A percentile compares a stretch with the other conserved stretches of the same genome.
These are phyloP conservation scores for Eucera pruinosa DNA, from an alignment of 2,888 invertebrate species.

Conservation along the genomic window DNA sequence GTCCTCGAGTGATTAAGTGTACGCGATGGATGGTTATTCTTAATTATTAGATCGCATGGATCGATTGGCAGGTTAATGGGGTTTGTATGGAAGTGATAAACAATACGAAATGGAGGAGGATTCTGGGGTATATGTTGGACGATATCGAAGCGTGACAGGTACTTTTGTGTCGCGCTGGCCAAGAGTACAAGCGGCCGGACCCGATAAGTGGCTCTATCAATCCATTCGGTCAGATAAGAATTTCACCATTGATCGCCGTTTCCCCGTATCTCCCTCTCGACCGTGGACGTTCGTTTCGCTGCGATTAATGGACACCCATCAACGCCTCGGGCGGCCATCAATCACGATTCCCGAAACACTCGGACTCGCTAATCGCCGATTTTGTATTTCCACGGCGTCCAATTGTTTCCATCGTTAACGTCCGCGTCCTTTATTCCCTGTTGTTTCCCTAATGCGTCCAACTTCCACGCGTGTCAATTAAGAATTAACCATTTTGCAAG, in stretches of 20 bases:
- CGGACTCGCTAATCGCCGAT: not conserved
- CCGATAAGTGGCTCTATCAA: constrained; percentile 81
- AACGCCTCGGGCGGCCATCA: constrained; percentile 70
- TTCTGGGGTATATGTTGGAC: constrained; percentile 49
- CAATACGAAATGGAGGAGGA: constrained; percentile 57
- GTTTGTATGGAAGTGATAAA: constrained; percentile 55
- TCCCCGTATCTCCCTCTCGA: constrained; percentile 70
- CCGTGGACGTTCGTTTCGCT: constrained; percentile 73
- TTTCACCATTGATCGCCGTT: constrained; percentile 78
- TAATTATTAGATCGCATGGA: not conserved
- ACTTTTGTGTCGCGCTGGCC: constrained; percentile 71
- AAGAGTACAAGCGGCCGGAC: constrained; percentile 72
- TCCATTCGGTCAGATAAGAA: constrained; percentile 79
- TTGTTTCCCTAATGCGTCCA: too few species aligned
- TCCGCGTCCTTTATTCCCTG: too few species aligned
- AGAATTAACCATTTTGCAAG: too few species aligned
- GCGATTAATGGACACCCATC: constrained; percentile 83
- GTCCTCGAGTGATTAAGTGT: too few species aligned
- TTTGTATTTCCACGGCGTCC: too few species aligned
- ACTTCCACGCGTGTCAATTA: too few species aligned
- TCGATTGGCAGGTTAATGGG: constrained; percentile 3
- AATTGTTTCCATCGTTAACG: too few species aligned
- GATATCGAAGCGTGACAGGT: constrained; percentile 63
- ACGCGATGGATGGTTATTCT: too few species aligned
- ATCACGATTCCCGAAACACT: too few species aligned